These are phyloP conservation scores for Eurypyga helias DNA, from an alignment of 2,113 vertebrate genomes.

Conservation along the genomic window DNA sequence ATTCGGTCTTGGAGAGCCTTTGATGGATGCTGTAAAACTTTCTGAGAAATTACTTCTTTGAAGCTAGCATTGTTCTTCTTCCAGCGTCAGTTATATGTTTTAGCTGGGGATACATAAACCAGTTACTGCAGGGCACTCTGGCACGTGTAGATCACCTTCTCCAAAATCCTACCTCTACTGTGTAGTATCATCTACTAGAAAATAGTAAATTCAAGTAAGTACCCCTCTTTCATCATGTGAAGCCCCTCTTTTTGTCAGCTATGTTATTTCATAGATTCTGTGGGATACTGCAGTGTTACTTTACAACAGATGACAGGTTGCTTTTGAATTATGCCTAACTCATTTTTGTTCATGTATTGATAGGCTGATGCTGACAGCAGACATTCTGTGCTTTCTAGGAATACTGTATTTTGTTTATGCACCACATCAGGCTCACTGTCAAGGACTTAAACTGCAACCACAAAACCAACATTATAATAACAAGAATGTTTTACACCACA, in stretches of 20 bases:
- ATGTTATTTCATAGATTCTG: not conserved
- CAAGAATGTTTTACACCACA: slow-evolving; percentile 5
- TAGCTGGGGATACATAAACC: not conserved
- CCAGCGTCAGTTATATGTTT: not conserved
- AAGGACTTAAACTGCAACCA: not conserved
- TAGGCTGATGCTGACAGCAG: not conserved
- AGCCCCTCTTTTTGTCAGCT: not conserved
- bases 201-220: not conserved
- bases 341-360: not conserved
- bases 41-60: not conserved
- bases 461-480: slow-evolving; percentile 1
- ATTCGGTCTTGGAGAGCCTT: not conserved
- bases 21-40: not conserved
- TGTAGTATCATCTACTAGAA: not conserved
- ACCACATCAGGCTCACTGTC: not conserved
- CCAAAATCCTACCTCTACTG: not conserved
- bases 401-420: not conserved
- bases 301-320: not conserved
- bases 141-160: not conserved
- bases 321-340: not conserved
- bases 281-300: not conserved
- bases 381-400: not conserved
- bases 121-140: not conserved
- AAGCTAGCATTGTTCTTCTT: not conserved
- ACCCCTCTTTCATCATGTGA: not conserved